Evolutionary conservation across 2,888 invertebrate species (phyloP).

Genomic region (Drosophila fungiperda): DNA sequence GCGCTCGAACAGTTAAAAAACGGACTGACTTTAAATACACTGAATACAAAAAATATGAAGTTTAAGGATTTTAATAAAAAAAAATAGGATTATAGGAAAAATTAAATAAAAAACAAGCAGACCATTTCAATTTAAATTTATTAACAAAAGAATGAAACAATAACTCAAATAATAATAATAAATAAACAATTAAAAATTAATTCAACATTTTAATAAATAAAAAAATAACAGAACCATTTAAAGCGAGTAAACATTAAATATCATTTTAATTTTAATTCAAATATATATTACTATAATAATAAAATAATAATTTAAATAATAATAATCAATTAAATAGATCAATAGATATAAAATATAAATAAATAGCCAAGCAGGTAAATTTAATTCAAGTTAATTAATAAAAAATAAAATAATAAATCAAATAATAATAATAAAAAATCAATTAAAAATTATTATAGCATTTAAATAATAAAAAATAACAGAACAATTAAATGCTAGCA

Average conservation of each 20-base stretch:
- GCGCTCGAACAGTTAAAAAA: constrained; percentile 32
- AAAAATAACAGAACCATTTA: no score
- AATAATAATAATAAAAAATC: no score
- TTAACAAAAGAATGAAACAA: background rate
- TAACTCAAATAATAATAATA: background rate
- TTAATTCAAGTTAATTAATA: background rate
- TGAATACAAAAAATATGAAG: background rate
- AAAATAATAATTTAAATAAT: no score
- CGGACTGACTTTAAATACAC: constrained; percentile 14
- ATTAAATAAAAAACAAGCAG: background rate
- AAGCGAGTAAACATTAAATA: no score
- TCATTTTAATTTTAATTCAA: no score
- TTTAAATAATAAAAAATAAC: no score
- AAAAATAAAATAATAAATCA: background rate
- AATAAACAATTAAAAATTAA: background rate
- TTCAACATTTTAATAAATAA: background rate
- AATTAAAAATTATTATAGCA: no score
- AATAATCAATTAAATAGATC: no score
- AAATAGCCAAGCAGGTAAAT: background rate
- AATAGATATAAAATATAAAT: background rate
- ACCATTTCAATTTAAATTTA: background rate
- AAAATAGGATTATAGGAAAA: background rate
- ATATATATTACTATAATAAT: no score
- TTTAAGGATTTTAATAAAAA: background rate
- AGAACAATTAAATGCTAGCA: no score